Conservation (phyloP, 1,140 invertebrate genomes). For the Cotesia vestalis region DNA sequence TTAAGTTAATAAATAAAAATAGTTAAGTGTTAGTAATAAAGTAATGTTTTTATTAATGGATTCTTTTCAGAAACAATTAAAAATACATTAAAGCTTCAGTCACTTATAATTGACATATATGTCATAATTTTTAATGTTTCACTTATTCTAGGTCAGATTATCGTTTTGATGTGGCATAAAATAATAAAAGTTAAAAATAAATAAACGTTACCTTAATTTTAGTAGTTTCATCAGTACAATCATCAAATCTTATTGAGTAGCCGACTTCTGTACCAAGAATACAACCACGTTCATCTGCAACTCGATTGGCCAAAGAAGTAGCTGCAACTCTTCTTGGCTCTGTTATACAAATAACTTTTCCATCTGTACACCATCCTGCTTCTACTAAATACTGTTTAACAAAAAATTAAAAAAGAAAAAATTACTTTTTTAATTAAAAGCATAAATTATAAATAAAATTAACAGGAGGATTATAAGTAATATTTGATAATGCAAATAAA, state of each 20-base stretch:
- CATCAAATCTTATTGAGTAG: slow-evolving; percentile 92
- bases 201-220: slow-evolving; percentile 80
- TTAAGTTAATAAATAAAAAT: slow-evolving; percentile 13
- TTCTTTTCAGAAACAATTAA: too few species aligned
- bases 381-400: slow-evolving; percentile 85
- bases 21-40: background rate
- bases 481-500: background rate
- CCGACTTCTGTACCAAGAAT: slow-evolving; percentile 87
- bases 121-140: too few species aligned
- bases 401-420: slow-evolving; percentile 28
- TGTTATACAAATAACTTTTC: slow-evolving; percentile 84
- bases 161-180: too few species aligned
- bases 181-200: too few species aligned
- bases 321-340: slow-evolving; percentile 92
- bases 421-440: slow-evolving; percentile 1
- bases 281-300: slow-evolving; percentile 88
- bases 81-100: too few species aligned
- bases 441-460: too few species aligned
- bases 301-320: slow-evolving; percentile 86
- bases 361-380: slow-evolving; percentile 82
- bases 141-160: too few species aligned
- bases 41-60: too few species aligned
- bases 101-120: too few species aligned
- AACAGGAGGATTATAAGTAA: background rate
- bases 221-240: slow-evolving; percentile 76